A percentile compares a stretch with the other conserved stretches of the same genome.
These are phyloP conservation scores for Lutjanus campechanus DNA, from an alignment of 2,797 vertebrate species.

Conservation along the genomic window DNA sequence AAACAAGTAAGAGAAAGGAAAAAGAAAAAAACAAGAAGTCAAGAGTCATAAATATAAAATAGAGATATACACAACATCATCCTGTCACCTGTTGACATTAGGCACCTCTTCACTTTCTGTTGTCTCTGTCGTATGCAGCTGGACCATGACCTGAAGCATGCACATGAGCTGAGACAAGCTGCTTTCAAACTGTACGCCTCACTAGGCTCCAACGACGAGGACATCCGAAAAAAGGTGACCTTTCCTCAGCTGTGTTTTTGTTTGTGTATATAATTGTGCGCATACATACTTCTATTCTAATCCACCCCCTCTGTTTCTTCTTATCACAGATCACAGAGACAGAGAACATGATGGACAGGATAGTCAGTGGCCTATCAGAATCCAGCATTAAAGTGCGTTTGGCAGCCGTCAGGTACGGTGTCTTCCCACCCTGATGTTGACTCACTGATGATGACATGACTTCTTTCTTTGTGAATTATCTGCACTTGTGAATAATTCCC, in stretches of 20 bases:
- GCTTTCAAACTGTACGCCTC: constrained; percentile 99
- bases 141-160: constrained; percentile 98
- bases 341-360: constrained; percentile 99
- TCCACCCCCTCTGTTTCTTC: constrained; percentile 41
- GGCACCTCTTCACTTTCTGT: background rate
- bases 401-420: constrained; percentile 95
- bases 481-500: background rate
- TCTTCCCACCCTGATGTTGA: background rate
- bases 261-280: background rate
- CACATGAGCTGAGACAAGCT: constrained; percentile 97
- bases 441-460: background rate
- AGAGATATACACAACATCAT: no score
- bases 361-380: constrained; percentile 98
- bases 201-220: constrained; percentile 98
- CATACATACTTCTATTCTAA: background rate
- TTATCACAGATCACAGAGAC: constrained; percentile 95
- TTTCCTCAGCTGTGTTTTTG: background rate
- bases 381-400: constrained; percentile 99
- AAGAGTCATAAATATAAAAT: no score
- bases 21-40: no score
- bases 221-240: constrained; percentile 97
- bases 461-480: background rate
- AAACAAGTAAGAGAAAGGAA: no score
- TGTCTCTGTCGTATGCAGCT: constrained; percentile 82
- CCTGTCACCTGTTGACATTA: background rate